These are phyloP conservation scores for Phylloscopus trochiloides DNA, from an alignment of 2,113 vertebrate genomes.

Conservation along the genomic window DNA sequence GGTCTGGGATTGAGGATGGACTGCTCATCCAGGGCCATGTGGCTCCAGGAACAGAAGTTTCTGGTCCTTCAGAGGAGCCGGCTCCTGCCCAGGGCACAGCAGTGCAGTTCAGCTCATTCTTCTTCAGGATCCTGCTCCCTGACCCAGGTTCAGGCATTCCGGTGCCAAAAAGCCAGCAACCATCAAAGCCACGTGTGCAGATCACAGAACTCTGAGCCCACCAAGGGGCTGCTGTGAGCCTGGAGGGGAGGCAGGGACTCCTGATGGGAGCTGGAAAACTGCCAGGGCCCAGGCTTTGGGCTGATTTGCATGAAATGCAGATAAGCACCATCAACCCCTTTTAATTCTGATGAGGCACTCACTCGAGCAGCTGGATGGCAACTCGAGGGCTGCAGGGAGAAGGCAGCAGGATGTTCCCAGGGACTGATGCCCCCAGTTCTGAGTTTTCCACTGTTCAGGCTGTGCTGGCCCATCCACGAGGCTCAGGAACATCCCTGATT, in stretches of 20 bases:
- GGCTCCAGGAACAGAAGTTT: background rate
- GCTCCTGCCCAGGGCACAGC: background rate
- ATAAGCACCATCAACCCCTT: background rate
- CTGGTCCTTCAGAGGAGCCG: background rate
- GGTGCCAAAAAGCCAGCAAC: background rate
- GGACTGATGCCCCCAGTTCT: background rate
- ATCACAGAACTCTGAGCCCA: background rate
- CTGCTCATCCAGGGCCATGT: background rate
- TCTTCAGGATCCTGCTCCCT: background rate
- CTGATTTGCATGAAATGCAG: background rate
- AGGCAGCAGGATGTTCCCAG: background rate
- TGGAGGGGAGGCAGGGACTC: background rate
- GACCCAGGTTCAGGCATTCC: background rate
- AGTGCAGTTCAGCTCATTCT: background rate
- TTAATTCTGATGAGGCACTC: background rate
- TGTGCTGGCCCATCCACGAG: background rate
- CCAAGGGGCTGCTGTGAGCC: background rate
- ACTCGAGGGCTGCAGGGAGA: background rate
- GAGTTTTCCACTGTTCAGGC: background rate
- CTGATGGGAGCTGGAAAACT: background rate
- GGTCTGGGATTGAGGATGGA: background rate
- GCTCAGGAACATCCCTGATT: background rate
- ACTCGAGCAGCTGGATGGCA: background rate
- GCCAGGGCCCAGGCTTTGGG: background rate
- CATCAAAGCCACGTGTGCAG: background rate